Evolutionary conservation across 2,888 invertebrate genomes (phyloP), one percentile per base, ranked within the genome.

Genomic region (Endomychus coccineus): DNA sequence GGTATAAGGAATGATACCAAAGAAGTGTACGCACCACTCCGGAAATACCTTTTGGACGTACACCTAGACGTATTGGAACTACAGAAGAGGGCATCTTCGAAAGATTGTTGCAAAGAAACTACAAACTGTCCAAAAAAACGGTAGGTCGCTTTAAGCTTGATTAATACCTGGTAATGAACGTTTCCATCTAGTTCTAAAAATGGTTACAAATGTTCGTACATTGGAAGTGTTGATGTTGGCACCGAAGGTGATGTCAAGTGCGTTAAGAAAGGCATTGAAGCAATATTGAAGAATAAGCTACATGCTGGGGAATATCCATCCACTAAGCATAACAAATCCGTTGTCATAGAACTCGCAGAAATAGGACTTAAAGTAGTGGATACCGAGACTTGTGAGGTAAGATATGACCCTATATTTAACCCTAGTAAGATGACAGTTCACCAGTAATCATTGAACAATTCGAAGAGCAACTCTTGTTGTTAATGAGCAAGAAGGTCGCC

Each of bases 261-360:
- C 51, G 71, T 75, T 14, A 69, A 73, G 43, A 64, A 59, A 44
- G 71, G 70, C 9, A 67, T 72, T 37, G 55, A 54, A 28, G 48
- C 58, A 23, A 40, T 56, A 45, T 66, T 44, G 36, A 36, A 30
- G 34, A 16, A 37, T 25, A 30, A 14, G 12, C 27, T 22, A n/a
- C 21, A 22, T 2, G 15, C 35, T 4, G 19, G 16, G 10, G 41
- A 32, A 15, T 16, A 32, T 17, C n/a, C 27, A n/a, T 31, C 23
- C 27, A 42, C 46, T 24, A 45, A 43, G 29, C 11, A 52, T 25
- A 57, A 60, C 45, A 55, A 63, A 42, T 43, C 59, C 35, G 66
- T 69, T 7, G 55, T 55, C 42, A 67, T 74, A 45, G 71, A 73
- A 53, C 67, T 71, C 39, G 67, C 70, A 16, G 73, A 74, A 52